These are phyloP conservation scores for Parauchenoglanis ngamensis DNA, from an alignment of 2,797 vertebrate genomes.

Conservation along the genomic window DNA sequence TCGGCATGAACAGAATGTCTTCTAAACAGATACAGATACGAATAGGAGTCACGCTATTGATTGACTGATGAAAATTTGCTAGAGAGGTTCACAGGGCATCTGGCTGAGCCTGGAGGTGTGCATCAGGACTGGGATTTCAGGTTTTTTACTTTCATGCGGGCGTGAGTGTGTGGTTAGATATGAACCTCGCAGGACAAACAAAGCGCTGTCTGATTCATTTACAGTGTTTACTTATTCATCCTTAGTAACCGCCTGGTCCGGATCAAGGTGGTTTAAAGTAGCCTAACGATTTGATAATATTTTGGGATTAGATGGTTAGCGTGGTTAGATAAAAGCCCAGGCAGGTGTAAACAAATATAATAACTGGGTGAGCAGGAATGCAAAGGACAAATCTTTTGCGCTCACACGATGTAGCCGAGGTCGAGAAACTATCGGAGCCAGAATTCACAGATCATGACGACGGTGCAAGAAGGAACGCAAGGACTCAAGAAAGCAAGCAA, in stretches of 20 bases:
- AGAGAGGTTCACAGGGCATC: not conserved
- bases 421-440: not conserved
- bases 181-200: slow-evolving; percentile 7
- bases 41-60: not conserved
- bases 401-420: no score
- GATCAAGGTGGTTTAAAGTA: not conserved
- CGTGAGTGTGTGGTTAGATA: not conserved
- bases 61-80: not conserved
- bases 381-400: no score
- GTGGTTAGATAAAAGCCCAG: not conserved
- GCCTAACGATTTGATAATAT: not conserved
- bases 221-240: not conserved
- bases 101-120: slow-evolving; percentile 7
- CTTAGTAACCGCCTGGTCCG: not conserved
- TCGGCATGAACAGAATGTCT: not conserved
- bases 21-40: not conserved
- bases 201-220: not conserved
- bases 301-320: not conserved
- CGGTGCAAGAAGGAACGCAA: not conserved
- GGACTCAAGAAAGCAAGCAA: not conserved
- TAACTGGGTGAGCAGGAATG: not conserved
- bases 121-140: slow-evolving; percentile 8
- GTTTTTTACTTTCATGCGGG: slow-evolving; percentile 5
- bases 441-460: not conserved
- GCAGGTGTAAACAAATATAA: not conserved